Conservation (phyloP, 2,113 vertebrate genomes). For the Forbesichthys agassizii region DNA sequence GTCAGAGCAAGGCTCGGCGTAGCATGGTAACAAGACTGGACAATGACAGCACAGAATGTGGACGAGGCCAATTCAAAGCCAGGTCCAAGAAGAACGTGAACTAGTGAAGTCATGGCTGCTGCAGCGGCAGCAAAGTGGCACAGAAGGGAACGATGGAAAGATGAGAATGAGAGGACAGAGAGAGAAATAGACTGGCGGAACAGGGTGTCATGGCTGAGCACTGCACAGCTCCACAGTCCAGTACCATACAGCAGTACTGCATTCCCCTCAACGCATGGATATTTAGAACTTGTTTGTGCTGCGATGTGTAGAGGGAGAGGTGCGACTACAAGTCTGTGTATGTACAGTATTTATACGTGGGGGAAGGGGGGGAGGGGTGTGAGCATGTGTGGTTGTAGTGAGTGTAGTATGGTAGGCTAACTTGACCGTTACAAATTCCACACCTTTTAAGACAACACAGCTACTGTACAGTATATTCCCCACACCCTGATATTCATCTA, state of each 20-base stretch:
- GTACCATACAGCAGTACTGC: slow-evolving; percentile 15
- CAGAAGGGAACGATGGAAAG: neutral
- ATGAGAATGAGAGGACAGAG: neutral
- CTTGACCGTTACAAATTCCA: too few species aligned
- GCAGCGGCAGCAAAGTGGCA: slow-evolving; percentile 7
- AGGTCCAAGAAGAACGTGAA: neutral
- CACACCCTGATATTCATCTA: too few species aligned
- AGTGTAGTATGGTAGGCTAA: slow-evolving; percentile 4
- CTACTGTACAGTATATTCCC: too few species aligned
- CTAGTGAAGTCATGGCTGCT: neutral
- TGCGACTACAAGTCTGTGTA: slow-evolving; percentile 35
- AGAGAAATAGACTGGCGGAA: slow-evolving; percentile 22
- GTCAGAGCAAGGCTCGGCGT: neutral
- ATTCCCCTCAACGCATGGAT: slow-evolving; percentile 23
- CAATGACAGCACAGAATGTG: neutral
- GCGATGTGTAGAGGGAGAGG: slow-evolving; percentile 22
- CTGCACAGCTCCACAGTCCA: slow-evolving; percentile 15
- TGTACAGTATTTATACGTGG: slow-evolving; percentile 29
- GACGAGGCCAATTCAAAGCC: neutral
- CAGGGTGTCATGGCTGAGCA: slow-evolving; percentile 15
- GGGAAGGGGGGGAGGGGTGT: slow-evolving; percentile 24
- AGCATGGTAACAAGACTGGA: neutral
- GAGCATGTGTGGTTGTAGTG: slow-evolving; percentile 64
- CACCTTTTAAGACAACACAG: too few species aligned
- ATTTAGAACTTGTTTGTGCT: slow-evolving; percentile 60